These are phyloP conservation scores for Rhagoletis pomonella DNA, from an alignment of 1,140 invertebrate species.

Conservation along the genomic window DNA sequence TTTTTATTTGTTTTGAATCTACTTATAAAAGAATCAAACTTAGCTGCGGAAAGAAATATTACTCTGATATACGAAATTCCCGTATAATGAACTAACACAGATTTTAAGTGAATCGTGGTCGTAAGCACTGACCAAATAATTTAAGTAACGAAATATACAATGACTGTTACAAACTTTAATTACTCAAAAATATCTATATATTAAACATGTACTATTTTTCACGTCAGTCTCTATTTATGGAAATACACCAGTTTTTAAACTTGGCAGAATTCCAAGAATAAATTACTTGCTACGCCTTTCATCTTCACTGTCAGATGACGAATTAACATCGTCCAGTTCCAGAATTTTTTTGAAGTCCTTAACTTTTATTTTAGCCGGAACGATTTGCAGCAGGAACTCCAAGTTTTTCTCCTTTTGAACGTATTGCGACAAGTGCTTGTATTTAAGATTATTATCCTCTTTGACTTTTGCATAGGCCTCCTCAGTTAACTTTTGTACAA, in stretches of 20 bases:
- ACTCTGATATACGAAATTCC: too few species aligned
- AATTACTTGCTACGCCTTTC: constrained; percentile 37
- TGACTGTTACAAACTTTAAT: too few species aligned
- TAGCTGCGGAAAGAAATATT: too few species aligned
- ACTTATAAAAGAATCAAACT: too few species aligned
- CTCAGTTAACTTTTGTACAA: constrained; percentile 68
- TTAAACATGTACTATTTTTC: not conserved
- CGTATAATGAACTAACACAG: too few species aligned
- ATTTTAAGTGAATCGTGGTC: too few species aligned
- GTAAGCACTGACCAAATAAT: too few species aligned
- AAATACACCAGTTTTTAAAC: not conserved
- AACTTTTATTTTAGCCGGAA: constrained; percentile 71
- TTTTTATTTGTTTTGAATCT: too few species aligned
- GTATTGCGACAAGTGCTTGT: constrained; percentile 67
- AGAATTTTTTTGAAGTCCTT: constrained; percentile 70
- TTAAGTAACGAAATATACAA: too few species aligned
- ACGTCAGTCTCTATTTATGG: not conserved
- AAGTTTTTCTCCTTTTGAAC: constrained; percentile 68
- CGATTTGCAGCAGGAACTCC: constrained; percentile 70
- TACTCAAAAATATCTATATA: too few species aligned
- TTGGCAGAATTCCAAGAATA: not conserved
- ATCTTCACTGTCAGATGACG: constrained; percentile 74
- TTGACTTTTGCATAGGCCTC: constrained; percentile 60
- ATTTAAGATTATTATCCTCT: constrained; percentile 62
- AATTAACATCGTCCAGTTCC: constrained; percentile 57